These are phyloP conservation scores for Caranx melampygus DNA, from an alignment of 2,113 vertebrate species.

Conservation along the genomic window DNA sequence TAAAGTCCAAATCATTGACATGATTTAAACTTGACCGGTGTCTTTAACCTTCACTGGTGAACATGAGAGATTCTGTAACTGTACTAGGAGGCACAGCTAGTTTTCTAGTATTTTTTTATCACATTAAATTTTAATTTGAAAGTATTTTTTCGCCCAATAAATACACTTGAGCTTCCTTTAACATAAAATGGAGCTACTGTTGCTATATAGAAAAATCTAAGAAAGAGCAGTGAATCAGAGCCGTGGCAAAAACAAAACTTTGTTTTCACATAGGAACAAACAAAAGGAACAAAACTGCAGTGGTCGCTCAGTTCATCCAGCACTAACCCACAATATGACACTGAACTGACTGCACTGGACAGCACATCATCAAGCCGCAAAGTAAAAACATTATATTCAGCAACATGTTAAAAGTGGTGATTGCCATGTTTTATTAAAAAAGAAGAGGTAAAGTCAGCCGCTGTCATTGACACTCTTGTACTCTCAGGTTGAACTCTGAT, in stretches of 20 bases:
- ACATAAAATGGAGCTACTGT: background rate
- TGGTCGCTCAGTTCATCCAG: background rate
- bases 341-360: background rate
- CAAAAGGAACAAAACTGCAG: background rate
- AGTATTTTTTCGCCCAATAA: background rate
- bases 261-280: background rate
- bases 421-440: too few relatives aligned
- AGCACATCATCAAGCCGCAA: background rate
- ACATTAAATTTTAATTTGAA: background rate
- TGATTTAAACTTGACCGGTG: constrained; percentile 17
- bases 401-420: background rate
- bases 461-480: background rate
- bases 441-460: too few relatives aligned
- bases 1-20: constrained; percentile 5
- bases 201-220: background rate
- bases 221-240: background rate
- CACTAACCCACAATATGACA: background rate
- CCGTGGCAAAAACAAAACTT: background rate
- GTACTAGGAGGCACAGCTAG: background rate
- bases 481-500: background rate
- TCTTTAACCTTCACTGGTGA: background rate
- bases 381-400: background rate
- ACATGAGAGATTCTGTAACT: background rate
- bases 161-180: background rate
- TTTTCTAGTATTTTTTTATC: background rate